These are phyloP conservation scores for Dorcus hopei DNA, from an alignment of 2,888 invertebrate species.

Conservation along the genomic window DNA sequence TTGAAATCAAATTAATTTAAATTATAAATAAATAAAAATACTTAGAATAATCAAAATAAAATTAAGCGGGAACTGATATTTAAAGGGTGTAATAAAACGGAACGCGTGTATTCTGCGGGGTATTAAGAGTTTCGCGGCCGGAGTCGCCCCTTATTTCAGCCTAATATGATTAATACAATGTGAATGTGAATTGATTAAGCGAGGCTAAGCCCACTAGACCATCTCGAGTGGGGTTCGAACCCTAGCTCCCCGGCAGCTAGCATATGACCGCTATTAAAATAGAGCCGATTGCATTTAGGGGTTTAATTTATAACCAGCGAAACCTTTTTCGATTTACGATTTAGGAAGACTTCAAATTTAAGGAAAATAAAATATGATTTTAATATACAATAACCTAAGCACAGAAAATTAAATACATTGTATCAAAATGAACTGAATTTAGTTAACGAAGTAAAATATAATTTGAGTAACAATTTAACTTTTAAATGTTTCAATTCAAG, in stretches of 20 bases:
- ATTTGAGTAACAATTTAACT: too few species aligned
- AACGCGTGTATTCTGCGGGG: not conserved
- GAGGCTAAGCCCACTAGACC: conserved; percentile 24
- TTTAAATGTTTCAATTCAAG: too few species aligned
- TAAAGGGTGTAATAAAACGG: conserved; percentile 3
- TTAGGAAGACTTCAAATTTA: too few species aligned
- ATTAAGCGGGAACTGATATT: not conserved
- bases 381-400: too few species aligned
- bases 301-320: too few species aligned
- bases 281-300: too few species aligned
- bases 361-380: too few species aligned
- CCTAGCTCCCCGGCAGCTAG: conserved; percentile 7
- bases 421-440: too few species aligned
- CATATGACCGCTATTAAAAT: conserved; percentile 8
- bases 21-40: not conserved
- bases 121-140: conserved; percentile 1
- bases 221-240: conserved; percentile 23
- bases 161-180: conserved; percentile 37
- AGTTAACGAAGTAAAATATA: too few species aligned
- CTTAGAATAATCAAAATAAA: not conserved
- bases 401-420: too few species aligned
- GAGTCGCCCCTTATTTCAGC: conserved; percentile 29
- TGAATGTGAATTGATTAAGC: conserved; percentile 37
- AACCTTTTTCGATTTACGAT: too few species aligned
- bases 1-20: too few species aligned